Conservation (phyloP, 2,113 vertebrate species). For the Leptodactylus fuscus region DNA sequence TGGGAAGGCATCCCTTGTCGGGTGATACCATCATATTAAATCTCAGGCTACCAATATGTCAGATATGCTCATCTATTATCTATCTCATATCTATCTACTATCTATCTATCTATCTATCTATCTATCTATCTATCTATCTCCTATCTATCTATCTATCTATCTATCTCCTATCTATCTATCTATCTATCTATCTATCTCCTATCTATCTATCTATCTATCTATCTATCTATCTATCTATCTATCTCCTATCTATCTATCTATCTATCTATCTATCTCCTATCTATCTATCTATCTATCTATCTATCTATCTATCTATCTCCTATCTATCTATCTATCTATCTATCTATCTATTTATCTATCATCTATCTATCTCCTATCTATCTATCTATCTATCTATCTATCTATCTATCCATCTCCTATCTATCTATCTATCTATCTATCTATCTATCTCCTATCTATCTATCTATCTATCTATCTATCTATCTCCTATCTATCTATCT, state of each 20-base stretch:
- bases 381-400: too few relatives aligned
- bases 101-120: constrained; percentile 4
- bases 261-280: neutral
- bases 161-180: neutral
- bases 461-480: too few relatives aligned
- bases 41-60: too few relatives aligned
- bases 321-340: constrained; percentile 12
- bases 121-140: neutral
- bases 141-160: neutral
- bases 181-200: neutral
- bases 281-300: neutral
- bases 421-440: too few relatives aligned
- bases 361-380: too few relatives aligned
- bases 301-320: too few relatives aligned
- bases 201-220: neutral
- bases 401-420: too few relatives aligned
- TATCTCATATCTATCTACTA: too few relatives aligned
- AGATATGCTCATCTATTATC: too few relatives aligned
- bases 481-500: too few relatives aligned
- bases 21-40: neutral
- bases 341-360: neutral
- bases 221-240: neutral
- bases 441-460: too few relatives aligned
- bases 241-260: neutral
- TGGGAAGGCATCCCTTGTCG: neutral